Percentiles rank a stretch among this genome's conserved stretches.
Evolutionary conservation across 2,113 vertebrate genomes (phyloP).

Genomic region (Antennarius striatus): DNA sequence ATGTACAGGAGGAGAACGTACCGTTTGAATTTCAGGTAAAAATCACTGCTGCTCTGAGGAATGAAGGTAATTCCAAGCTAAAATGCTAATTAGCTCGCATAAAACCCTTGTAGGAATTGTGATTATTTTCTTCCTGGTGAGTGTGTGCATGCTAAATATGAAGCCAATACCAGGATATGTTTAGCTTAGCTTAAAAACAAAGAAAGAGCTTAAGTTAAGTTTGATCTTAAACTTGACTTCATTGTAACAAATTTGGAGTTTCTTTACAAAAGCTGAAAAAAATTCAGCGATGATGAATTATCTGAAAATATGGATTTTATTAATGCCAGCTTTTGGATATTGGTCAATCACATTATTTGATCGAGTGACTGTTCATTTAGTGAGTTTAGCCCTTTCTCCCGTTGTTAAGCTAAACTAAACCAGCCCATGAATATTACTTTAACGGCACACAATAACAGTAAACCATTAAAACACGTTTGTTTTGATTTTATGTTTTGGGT

Average conservation of each 20-base stretch:
- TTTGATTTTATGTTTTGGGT: background rate
- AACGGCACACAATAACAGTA: no score
- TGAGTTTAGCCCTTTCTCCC: background rate
- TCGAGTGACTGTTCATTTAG: no score
- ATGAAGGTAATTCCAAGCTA: conserved; percentile 18
- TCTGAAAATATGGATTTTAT: no score
- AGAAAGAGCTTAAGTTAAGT: background rate
- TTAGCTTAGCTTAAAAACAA: conserved; percentile 1
- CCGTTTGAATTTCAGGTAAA: conserved; percentile 36
- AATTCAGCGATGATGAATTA: no score
- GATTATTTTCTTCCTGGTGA: background rate
- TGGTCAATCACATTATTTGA: no score
- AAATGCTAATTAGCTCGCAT: conserved; percentile 23
- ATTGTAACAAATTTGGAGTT: no score
- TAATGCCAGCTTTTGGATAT: no score
- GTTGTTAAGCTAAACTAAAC: conserved; percentile 1
- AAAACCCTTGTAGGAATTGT: background rate
- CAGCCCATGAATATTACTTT: no score
- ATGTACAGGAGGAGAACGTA: conserved; percentile 51
- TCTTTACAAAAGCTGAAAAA: no score
- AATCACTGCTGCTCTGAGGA: conserved; percentile 35
- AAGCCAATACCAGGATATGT: background rate
- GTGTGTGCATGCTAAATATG: background rate
- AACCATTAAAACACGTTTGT: no score
- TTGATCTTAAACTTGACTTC: no score